These are phyloP conservation scores for Julus scandinavius DNA, from an alignment of 2,888 invertebrate genomes.

Conservation along the genomic window DNA sequence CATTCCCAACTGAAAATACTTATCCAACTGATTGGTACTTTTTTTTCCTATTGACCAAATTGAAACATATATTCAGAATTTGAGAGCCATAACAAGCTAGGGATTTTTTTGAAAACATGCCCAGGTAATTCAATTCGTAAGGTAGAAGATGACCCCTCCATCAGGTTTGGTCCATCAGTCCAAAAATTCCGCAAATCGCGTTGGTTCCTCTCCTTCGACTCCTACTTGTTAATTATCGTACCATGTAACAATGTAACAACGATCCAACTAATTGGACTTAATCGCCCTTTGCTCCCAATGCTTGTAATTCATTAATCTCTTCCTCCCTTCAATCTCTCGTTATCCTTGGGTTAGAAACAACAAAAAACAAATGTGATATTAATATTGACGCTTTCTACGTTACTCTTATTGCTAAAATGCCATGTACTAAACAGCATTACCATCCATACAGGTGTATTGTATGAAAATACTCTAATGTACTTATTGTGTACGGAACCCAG, in stretches of 20 bases:
- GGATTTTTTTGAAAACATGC: too few relatives aligned
- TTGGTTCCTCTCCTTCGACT: conserved; percentile 33
- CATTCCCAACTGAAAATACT: too few relatives aligned
- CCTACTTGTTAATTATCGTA: conserved; percentile 25
- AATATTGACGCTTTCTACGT: conserved; percentile 26
- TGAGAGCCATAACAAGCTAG: too few relatives aligned
- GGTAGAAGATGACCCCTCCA: background rate
- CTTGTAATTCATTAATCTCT: conserved; percentile 36
- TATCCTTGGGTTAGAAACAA: conserved; percentile 22
- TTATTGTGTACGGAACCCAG: conserved; percentile 2
- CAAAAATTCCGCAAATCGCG: conserved; percentile 3
- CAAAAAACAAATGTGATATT: conserved; percentile 36
- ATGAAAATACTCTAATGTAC: conserved; percentile 25
- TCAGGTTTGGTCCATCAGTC: background rate
- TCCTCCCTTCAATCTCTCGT: conserved; percentile 25
- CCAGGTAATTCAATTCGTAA: background rate
- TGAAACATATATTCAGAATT: too few relatives aligned
- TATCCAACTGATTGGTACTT: too few relatives aligned
- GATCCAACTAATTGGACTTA: conserved; percentile 24
- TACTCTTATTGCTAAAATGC: conserved; percentile 39
- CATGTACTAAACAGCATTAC: conserved; percentile 39
- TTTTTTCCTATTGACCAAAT: too few relatives aligned
- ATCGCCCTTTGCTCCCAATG: conserved; percentile 18
- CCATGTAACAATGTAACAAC: conserved; percentile 28
- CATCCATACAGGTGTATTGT: conserved; percentile 30